These are phyloP conservation scores for Calidris pygmaea DNA, from an alignment of 2,113 vertebrate species.

Conservation along the genomic window DNA sequence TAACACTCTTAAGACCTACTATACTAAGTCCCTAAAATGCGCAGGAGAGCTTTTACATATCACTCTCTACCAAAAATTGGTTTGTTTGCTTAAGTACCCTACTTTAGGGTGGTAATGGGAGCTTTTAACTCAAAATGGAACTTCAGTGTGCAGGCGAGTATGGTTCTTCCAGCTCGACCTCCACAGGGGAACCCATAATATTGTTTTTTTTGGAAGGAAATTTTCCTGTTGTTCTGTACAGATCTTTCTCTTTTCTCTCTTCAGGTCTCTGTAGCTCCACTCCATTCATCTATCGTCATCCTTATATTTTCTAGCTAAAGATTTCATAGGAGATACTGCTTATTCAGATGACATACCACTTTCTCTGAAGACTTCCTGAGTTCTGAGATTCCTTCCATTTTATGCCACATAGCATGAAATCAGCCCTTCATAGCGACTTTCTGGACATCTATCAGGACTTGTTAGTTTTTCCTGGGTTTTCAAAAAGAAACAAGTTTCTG, in stretches of 20 bases:
- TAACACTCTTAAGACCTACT: neutral
- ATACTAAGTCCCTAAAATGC: neutral
- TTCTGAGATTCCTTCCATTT: neutral
- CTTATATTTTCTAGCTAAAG: neutral
- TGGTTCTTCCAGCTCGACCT: neutral
- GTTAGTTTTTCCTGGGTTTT: neutral
- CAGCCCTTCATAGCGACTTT: neutral
- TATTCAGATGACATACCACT: neutral
- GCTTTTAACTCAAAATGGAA: neutral
- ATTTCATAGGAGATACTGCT: neutral
- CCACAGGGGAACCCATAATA: neutral
- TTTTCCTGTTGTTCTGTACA: neutral
- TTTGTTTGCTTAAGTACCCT: neutral
- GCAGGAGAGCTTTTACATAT: neutral
- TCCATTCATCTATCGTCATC: neutral
- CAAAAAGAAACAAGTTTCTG: neutral
- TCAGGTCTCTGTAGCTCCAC: neutral
- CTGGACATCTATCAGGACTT: neutral
- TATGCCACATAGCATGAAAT: neutral
- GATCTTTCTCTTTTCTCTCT: neutral
- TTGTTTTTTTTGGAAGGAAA: neutral
- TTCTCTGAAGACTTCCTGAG: neutral
- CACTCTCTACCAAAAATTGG: neutral
- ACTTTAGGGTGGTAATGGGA: neutral
- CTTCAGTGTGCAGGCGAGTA: neutral